Conservation (phyloP, 2,797 vertebrate species). For the Glossophaga mutica region DNA sequence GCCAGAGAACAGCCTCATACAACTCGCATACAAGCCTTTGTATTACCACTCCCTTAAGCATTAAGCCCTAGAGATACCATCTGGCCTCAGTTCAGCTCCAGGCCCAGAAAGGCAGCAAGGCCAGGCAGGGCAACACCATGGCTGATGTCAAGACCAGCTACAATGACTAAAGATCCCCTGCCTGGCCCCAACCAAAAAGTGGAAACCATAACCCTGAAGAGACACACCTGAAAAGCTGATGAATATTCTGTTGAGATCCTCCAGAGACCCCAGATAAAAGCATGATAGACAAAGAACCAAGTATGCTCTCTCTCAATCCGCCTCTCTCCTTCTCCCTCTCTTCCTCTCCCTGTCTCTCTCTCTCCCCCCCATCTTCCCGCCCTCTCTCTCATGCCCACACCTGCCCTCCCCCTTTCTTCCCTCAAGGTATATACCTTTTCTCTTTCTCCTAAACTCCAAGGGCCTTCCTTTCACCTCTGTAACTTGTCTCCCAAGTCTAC, state of each 20-base stretch:
- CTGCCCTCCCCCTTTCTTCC: background rate
- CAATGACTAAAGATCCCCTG: background rate
- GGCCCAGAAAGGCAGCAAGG: background rate
- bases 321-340: background rate
- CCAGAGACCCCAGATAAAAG: background rate
- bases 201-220: background rate
- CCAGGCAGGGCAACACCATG: background rate
- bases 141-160: background rate
- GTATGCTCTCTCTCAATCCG: background rate
- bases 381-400: no score
- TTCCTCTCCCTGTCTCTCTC: no score
- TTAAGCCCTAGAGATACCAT: background rate
- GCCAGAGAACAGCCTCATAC: background rate
- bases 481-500: background rate
- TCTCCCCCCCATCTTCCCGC: no score
- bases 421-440: background rate
- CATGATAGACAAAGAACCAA: background rate
- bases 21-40: background rate
- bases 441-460: background rate
- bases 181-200: background rate
- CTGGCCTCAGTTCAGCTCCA: background rate
- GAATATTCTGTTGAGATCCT: background rate
- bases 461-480: background rate
- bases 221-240: background rate
- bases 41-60: background rate